Conservation (phyloP, 2,797 vertebrate species). For the Prionace glauca region DNA sequence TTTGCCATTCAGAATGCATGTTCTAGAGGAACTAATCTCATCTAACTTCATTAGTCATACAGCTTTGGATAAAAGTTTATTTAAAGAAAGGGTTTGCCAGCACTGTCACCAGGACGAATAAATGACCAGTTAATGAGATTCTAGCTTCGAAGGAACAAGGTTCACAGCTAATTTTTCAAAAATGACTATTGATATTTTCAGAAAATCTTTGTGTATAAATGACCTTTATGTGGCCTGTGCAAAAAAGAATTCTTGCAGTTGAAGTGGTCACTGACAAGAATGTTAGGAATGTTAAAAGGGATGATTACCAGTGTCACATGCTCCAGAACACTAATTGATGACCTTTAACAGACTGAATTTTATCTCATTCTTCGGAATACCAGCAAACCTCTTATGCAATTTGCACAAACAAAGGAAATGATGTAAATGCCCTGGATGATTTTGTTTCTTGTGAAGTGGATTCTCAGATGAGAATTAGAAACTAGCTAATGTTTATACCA, state of each 20-base stretch:
- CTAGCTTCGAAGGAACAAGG: not conserved
- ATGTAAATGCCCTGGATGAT: not conserved
- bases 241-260: not conserved
- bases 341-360: not conserved
- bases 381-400: not conserved
- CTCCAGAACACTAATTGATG: not conserved
- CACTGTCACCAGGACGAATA: not conserved
- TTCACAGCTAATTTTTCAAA: not conserved
- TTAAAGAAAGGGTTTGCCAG: not conserved
- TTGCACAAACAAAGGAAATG: not conserved
- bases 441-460: not conserved
- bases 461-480: not conserved
- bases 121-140: not conserved
- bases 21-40: conserved; percentile 22
- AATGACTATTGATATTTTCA: not conserved
- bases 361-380: not conserved
- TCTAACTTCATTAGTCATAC: conserved; percentile 19
- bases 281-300: conserved; percentile 15
- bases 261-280: conserved; percentile 15
- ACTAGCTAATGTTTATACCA: no score
- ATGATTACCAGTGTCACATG: conserved; percentile 14
- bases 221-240: not conserved
- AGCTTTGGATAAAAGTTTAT: conserved; percentile 1
- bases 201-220: not conserved
- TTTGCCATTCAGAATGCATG: conserved; percentile 7